These are phyloP conservation scores for Hydropsyche betteni DNA, from an alignment of 2,888 invertebrate species.

Conservation along the genomic window DNA sequence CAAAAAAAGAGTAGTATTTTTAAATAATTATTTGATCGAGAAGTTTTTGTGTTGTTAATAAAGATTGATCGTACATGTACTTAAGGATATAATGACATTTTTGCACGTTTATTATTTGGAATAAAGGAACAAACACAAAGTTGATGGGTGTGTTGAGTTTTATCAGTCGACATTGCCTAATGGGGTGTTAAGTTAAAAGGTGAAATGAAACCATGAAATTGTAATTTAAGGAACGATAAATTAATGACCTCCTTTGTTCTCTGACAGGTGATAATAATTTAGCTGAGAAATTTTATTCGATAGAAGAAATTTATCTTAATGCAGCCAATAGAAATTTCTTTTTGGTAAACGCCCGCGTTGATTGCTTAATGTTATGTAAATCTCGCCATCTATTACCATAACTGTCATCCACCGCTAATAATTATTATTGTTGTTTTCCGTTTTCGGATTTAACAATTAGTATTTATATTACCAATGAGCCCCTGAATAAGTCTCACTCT, in stretches of 20 bases:
- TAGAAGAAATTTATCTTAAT: conserved; percentile 24
- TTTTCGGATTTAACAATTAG: neutral
- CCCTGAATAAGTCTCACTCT: too few relatives aligned
- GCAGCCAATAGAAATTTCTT: conserved; percentile 27
- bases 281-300: conserved; percentile 32
- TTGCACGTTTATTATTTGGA: neutral
- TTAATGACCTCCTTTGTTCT: conserved; percentile 33
- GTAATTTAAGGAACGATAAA: conserved; percentile 44
- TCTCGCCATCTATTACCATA: conserved; percentile 1
- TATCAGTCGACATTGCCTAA: conserved; percentile 40
- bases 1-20: too few relatives aligned
- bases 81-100: too few relatives aligned
- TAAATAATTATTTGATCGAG: too few relatives aligned
- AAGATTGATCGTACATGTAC: too few relatives aligned
- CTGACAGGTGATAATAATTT: conserved; percentile 38
- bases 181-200: conserved; percentile 42
- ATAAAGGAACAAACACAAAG: conserved; percentile 14
- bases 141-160: conserved; percentile 10
- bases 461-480: neutral
- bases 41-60: too few relatives aligned
- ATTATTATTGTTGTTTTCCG: neutral
- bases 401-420: neutral
- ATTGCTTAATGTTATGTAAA: conserved; percentile 33
- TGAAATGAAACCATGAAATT: conserved; percentile 41
- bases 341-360: conserved; percentile 2